These are phyloP conservation scores for Thomomys bottae DNA, from an alignment of 2,113 vertebrate genomes.

Conservation along the genomic window DNA sequence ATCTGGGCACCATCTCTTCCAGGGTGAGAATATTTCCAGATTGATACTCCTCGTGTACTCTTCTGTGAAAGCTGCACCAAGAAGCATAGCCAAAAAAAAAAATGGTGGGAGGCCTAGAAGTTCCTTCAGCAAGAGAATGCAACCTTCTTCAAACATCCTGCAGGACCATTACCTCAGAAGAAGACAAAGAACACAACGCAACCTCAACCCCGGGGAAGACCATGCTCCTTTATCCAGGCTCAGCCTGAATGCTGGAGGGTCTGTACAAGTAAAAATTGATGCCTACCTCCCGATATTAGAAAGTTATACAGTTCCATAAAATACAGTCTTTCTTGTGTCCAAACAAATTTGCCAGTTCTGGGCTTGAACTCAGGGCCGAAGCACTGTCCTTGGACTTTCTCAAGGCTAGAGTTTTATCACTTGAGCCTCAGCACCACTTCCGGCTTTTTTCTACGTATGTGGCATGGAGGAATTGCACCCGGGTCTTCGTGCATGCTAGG, in stretches of 20 bases:
- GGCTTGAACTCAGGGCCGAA: no score
- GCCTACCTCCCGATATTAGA: neutral
- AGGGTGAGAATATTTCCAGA: neutral
- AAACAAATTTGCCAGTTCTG: no score
- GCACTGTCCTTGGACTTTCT: no score
- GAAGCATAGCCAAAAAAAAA: neutral
- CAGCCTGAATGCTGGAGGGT: accelerated
- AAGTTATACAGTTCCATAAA: neutral
- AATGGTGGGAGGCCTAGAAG: accelerated
- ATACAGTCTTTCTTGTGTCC: no score
- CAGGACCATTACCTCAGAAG: neutral
- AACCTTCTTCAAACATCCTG: neutral
- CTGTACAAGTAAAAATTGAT: neutral
- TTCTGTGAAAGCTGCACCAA: neutral
- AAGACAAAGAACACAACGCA: neutral
- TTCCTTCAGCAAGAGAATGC: neutral
- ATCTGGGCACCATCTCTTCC: no score
- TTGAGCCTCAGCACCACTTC: no score
- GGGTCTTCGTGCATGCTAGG: no score
- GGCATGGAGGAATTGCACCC: no score
- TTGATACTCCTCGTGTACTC: neutral
- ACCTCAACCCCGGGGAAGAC: neutral
- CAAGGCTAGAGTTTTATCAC: no score
- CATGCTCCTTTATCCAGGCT: neutral
- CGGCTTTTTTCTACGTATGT: no score